Base-by-base conservation (phyloP, 1,140 invertebrate genomes). In the Manduca sexta region DNA sequence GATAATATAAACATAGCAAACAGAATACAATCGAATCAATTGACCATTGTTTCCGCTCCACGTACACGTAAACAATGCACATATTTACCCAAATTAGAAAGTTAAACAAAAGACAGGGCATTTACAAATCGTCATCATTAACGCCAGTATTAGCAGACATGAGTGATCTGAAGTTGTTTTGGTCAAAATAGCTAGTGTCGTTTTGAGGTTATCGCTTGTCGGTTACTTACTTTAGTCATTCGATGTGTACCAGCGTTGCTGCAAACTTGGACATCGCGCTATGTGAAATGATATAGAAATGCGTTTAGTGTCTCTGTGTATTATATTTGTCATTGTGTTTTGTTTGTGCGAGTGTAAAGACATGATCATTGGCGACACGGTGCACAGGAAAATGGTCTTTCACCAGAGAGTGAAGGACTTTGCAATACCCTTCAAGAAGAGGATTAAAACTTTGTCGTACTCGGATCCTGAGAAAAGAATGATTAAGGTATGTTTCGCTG, bases 301-400 rank as follows among this genome's bases (percentile, higher is more conserved):
- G 81, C 78, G 75, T 52, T 41, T 71, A 41, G 37, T 73, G 26
- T 56, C 47, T 42, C 40, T 71, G 41, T 37, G 78, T 55, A 41
- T 74, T 42, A 46, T 65, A 13, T 52, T 62, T 38, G 49, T 49
- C 39, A 56, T 60, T 71, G 55, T 73, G 53, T 56, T 70, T 62
- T 73, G 64, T 52, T 49, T 59, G 56, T 77, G 71, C 64, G 52
- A 55, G 14, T 52, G 51, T 38, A 72, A 44, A 52, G 82, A 85
- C 48, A 85, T 85, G 79, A 75, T 83, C 34, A 58, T 79, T 12
- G 82, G 82, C 26, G 82, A 85, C 33, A 83, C 74, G 1, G 77
- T 85, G 52, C 79, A 83, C 44, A 75, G 78, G 49, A 85, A 83
- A 60, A 82, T 85, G 82, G 78, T 85, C 30, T 85, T 85, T 51